phyloP scores from a whole-genome alignment of 2,113 vertebrate species.

The Prionailurus bengalensis region DNA sequence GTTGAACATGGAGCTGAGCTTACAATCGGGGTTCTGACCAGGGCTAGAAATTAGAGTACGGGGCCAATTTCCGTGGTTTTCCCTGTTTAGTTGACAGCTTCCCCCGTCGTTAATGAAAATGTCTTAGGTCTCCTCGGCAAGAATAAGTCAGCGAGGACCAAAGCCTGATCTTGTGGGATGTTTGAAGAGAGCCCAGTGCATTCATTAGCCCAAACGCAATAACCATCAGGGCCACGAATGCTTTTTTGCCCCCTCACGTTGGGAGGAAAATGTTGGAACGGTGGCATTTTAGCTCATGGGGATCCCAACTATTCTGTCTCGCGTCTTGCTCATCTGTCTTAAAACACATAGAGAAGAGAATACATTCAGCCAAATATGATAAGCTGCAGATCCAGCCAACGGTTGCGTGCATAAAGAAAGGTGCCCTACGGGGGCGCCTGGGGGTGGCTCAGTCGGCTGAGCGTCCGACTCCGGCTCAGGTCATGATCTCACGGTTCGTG shows the following conservation, averaged over 20 bases:
- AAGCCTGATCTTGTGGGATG: slow-evolving; percentile 15
- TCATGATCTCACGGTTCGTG: too few species aligned
- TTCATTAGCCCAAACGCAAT: background rate
- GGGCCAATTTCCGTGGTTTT: background rate
- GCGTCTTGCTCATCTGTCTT: background rate
- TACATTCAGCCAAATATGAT: background rate
- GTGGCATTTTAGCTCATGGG: background rate
- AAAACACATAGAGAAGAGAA: background rate
- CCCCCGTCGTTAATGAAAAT: background rate
- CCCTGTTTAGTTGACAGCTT: background rate
- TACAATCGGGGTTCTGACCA: background rate
- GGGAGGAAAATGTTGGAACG: background rate
- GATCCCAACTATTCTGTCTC: background rate
- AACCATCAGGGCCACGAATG: background rate
- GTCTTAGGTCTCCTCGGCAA: background rate
- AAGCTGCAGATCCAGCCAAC: background rate
- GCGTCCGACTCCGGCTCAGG: too few species aligned
- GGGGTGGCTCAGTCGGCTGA: too few species aligned
- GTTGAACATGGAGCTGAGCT: background rate
- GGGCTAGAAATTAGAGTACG: background rate
- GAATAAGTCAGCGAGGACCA: background rate
- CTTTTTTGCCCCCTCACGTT: background rate
- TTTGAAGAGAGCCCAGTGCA: background rate
- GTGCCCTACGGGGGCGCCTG: too few species aligned
- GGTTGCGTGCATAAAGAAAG: background rate